Evolutionary conservation across 2,797 vertebrate genomes (phyloP).

Genomic region (Etheostoma nigrum): DNA sequence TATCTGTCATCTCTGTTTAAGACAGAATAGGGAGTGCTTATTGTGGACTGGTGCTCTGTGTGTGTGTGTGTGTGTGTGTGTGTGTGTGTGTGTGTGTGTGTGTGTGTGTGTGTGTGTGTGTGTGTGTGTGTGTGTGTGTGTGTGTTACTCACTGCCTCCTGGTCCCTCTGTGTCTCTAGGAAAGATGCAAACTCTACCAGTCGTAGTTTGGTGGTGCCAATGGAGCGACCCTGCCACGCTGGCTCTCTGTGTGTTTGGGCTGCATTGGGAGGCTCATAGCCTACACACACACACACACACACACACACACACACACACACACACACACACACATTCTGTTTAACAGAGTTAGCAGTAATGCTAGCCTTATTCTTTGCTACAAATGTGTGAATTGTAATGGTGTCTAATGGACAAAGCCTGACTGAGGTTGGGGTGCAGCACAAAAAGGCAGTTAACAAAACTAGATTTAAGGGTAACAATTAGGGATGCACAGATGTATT

Average conservation of each 20-base stretch:
- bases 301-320: conserved; percentile 10
- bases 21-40: conserved; percentile 64
- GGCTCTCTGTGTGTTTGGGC: conserved; percentile 92
- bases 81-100: conserved; percentile 29
- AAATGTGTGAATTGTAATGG: conserved; percentile 1
- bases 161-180: conserved; percentile 96
- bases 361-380: conserved; percentile 17
- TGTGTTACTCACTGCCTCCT: conserved; percentile 90
- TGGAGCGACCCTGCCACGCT: conserved; percentile 97
- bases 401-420: conserved; percentile 12
- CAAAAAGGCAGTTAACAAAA: conserved; percentile 11
- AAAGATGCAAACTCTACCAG: conserved; percentile 98
- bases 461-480: neutral
- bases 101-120: conserved; percentile 26
- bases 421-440: conserved; percentile 9
- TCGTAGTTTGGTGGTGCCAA: conserved; percentile 96
- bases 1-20: conserved; percentile 77
- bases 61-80: conserved; percentile 25
- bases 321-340: conserved; percentile 24
- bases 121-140: conserved; percentile 16
- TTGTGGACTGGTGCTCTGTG: conserved; percentile 40
- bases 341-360: conserved; percentile 13
- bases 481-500: too few species aligned
- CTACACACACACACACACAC: conserved; percentile 65
- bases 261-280: conserved; percentile 90